Base-by-base conservation (phyloP, 30 jellyfish, hydroid and myxozoan genomes). In the Aurelia aurita region DNA sequence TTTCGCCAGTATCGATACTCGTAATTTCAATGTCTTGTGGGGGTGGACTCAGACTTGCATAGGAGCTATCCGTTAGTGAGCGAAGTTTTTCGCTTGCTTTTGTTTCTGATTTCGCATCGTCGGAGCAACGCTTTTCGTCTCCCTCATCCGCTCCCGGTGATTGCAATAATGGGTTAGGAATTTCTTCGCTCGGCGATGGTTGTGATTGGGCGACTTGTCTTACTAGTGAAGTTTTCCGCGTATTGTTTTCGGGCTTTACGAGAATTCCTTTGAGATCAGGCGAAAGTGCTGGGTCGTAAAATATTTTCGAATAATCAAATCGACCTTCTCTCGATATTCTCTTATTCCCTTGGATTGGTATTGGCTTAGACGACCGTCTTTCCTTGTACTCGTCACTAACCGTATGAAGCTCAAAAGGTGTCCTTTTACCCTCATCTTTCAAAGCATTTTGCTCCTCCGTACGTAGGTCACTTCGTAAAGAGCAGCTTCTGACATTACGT, bases 241-340 rank as follows among this genome's bases (percentile, higher is more conserved):
- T 16, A 23, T 72, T 35, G 65, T 59, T 5, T 35, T 61, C 79
- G 1, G 78, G 69, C 28, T 58, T 59, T 10, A 61, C 6, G 11
- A 77, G 79, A 66, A 39, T 77, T 39, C 77, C 82, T 66, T 68
- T 81, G 85, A 45, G 65, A 29, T 69, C 80, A 16, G 93, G 84
- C n/a, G 91, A 57, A 27, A 61, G 18, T 39, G 89, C 26, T 10
- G 93, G 93, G 70, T 83, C 93, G 71, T 53, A 83, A 49, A 83
- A 83, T 14, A 70, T 44, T 75, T 72, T 69, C 71, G 93, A 83
- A 39, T 69, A 62, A 51, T 83, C 93, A 63, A 83, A 83, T 6
- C 93, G 93, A 5, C 58, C 45, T 1, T 54, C 54, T 81, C 79
- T 67, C 0, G 91, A 29, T 23, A 57, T n/a, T 35, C 80, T 69